Percentiles rank a stretch among this genome's conserved stretches.
phyloP scores from a whole-genome alignment of 1,140 invertebrate species.

The Cryptotermes secundus region DNA sequence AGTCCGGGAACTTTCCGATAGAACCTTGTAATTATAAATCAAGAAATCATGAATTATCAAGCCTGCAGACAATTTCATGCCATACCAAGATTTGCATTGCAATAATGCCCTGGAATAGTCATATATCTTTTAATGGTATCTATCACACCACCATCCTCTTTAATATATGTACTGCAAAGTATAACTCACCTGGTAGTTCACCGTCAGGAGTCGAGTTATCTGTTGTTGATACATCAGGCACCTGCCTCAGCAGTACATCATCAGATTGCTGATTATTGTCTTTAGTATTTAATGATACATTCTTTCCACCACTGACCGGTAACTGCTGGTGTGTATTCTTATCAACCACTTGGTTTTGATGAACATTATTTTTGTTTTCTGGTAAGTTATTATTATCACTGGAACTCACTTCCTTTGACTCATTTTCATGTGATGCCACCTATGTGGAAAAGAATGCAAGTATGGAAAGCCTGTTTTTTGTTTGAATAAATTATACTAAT shows the following conservation, averaged over 20 bases:
- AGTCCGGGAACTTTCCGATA: too few species aligned
- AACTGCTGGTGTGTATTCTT: background rate
- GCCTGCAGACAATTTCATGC: too few species aligned
- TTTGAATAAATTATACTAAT: too few species aligned
- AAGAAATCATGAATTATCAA: too few species aligned
- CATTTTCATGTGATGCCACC: background rate
- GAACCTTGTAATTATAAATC: too few species aligned
- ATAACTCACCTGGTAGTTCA: background rate
- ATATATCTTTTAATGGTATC: too few species aligned
- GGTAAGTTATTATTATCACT: background rate
- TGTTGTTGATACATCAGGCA: background rate
- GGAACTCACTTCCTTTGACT: background rate
- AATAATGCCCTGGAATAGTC: too few species aligned
- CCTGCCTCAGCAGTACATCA: background rate
- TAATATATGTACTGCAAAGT: too few species aligned
- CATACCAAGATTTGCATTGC: too few species aligned
- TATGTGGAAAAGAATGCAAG: background rate
- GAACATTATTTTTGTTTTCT: background rate
- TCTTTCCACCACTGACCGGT: background rate
- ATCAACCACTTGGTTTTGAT: background rate
- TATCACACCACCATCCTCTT: too few species aligned
- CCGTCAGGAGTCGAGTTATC: background rate
- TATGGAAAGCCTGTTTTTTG: too few species aligned
- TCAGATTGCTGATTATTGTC: background rate
- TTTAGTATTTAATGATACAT: background rate